Base-by-base conservation (phyloP, 2,113 vertebrate species). In the Charadrius vociferus region DNA sequence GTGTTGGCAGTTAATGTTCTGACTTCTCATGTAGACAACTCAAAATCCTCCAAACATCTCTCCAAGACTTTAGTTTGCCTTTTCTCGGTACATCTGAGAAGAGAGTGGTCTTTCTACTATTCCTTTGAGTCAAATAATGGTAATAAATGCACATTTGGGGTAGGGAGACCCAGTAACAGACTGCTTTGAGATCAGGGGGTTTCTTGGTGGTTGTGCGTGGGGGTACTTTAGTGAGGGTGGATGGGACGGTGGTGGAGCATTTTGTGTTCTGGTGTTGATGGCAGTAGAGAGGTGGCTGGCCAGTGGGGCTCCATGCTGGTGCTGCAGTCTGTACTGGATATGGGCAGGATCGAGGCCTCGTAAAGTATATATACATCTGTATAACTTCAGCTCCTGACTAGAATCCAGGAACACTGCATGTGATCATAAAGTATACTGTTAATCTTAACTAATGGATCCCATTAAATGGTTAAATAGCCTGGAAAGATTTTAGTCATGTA, bases 401-500 rank as follows among this genome's bases (percentile, higher is more conserved):
- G 55, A 78, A 84, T 87, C 61, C 22, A 67, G 85, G 41, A 78
- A 56, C 52, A 24, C 30, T 70, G 61, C 61, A 30, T 53, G 15
- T 79, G 37, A 72, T 79, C 56, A 36, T 75, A 75, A n/a, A 79
- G 61, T 67, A 61, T 7, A 62, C 34, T 81, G 32, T 45, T 94
- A 34, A 91, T 87, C 89, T 88, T 75, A 83, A 72, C 27, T 88
- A 93, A 80, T 86, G 74, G 34, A 30, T 92, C 55, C 30, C 22
- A 84, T 93, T 88, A 88, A 82, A 65, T 80, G 39, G 63, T 56
- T 75, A 90, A 88, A 68, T 80, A 83, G 58, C 67, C 45, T 88
- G 55, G 71, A 81, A 95, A 59, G 41, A 77, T 72, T 71, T 79
- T 66, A 85, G 67, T 68, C 36, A 37, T 65, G 12, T 90, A 19